A percentile compares a stretch with the other conserved stretches of the same genome.
Conservation (phyloP, 2,888 invertebrate species). For the Lamellibrachia columna region DNA sequence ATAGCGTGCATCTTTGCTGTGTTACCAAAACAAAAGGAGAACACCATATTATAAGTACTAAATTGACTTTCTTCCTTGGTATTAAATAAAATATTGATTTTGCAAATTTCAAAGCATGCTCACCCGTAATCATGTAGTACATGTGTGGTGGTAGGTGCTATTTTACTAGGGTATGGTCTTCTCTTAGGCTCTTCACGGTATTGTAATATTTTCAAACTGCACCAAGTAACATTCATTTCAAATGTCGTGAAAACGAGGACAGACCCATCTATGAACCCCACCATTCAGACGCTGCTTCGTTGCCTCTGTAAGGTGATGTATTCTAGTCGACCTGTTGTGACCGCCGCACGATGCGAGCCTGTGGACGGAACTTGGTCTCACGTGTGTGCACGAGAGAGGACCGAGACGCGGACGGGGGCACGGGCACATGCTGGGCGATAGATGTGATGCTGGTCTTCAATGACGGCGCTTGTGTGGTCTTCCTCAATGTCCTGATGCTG, state of each 20-base stretch:
- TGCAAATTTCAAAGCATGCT: neutral
- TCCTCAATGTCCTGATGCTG: neutral
- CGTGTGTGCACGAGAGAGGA: neutral
- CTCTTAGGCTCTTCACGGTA: neutral
- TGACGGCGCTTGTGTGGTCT: neutral
- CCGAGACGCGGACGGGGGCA: neutral
- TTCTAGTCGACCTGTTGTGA: neutral
- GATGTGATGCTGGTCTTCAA: neutral
- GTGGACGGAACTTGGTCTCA: neutral
- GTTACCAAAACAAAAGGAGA: neutral
- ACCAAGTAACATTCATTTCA: neutral
- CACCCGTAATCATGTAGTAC: neutral
- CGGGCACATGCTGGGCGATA: neutral
- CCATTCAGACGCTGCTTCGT: neutral
- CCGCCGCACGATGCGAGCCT: neutral
- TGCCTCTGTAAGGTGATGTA: neutral
- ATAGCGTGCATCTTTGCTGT: neutral
- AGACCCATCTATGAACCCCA: neutral
- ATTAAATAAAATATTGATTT: neutral
- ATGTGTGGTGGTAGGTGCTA: neutral
- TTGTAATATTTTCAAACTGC: neutral
- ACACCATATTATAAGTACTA: neutral
- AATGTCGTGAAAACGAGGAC: neutral
- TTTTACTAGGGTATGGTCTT: neutral
- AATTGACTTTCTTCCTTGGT: neutral